phyloP scores from a whole-genome alignment of 2,797 vertebrate genomes.

The Fistularia commersonii region DNA sequence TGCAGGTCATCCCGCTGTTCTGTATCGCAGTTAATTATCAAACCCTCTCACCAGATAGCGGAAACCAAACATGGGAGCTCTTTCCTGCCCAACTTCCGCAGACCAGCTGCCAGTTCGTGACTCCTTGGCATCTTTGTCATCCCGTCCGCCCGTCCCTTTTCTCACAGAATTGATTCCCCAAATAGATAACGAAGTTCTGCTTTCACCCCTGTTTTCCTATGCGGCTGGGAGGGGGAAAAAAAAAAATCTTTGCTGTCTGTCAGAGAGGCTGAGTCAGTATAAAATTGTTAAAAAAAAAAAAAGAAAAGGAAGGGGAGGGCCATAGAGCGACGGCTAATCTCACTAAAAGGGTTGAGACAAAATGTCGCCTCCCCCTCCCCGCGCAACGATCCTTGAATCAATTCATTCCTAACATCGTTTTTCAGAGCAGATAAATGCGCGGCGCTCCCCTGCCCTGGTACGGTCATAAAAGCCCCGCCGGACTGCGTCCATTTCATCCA shows the following conservation, averaged over 20 bases:
- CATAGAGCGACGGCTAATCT: slow-evolving; percentile 77
- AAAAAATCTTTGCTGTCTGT: too few species aligned
- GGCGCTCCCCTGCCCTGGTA: slow-evolving; percentile 46
- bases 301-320: slow-evolving; percentile 69
- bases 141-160: too few species aligned
- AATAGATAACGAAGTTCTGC: too few species aligned
- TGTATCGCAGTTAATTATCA: too few species aligned
- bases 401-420: slow-evolving; percentile 58
- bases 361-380: slow-evolving; percentile 53
- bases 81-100: too few species aligned
- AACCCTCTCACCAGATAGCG: too few species aligned
- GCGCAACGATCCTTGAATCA: slow-evolving; percentile 48
- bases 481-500: slow-evolving; percentile 19
- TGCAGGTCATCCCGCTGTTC: too few species aligned
- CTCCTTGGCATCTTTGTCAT: too few species aligned
- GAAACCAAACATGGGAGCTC: too few species aligned
- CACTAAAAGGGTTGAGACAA: slow-evolving; percentile 78
- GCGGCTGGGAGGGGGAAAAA: slow-evolving; percentile 16
- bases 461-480: slow-evolving; percentile 38
- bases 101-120: too few species aligned
- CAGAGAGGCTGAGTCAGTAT: slow-evolving; percentile 69
- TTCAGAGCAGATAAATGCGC: slow-evolving; percentile 54
- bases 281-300: too few species aligned
- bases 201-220: slow-evolving; percentile 28
- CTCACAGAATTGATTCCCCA: too few species aligned